Base-by-base conservation (phyloP, 35 echinoderm and acorn worm genomes). In the Lytechinus variegatus region DNA sequence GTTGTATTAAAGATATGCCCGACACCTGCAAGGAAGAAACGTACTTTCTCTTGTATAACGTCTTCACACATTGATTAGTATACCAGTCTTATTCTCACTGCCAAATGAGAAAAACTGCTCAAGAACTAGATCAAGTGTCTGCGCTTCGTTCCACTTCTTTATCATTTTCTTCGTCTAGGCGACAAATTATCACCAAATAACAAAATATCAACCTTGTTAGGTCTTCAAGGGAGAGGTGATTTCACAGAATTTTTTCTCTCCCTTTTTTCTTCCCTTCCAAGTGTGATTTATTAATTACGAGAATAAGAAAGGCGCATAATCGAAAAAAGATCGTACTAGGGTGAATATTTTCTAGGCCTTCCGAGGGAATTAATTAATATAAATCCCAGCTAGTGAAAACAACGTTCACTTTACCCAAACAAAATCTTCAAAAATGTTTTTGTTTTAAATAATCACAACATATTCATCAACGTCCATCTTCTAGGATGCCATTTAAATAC, bases 61-160 rank as follows among this genome's bases (percentile, higher is more conserved):
- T 93, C 92, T 93, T 93, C 10, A 54, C 92, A 93, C 92, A 56
- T 11, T 93, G 92, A 93, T 93, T 57, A 93, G 28, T 57, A 93
- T 53, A 93, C 12, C 92, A 93, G 92, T 93, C 54, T 27, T 27
- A 19, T 54, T 93, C 9, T 93, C 14, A 24, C 66, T 79, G 66
- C 66, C 53, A 93, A 57, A 93, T 93, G 92, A 93, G 92, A 93
- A 93, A 93, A 93, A 14, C 92, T 93, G 92, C 4, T 57, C 9
- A 93, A 93, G 92, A 93, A 93, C 27, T 93, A 27, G 92, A 93
- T 33, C 92, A 93, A 24, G 92, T 28, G 92, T 93, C 92, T 93
- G n/a, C 88, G 52, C 66, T 52, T 44, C 29, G 88, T 90, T 13
- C 88, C 88, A 14, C 14, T 90, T 90, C 52, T 54, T 90, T 54